A percentile compares a stretch with the other conserved stretches of the same genome.
Evolutionary conservation across 2,888 invertebrate genomes (phyloP).

Genomic region (Morpho deidamia): DNA sequence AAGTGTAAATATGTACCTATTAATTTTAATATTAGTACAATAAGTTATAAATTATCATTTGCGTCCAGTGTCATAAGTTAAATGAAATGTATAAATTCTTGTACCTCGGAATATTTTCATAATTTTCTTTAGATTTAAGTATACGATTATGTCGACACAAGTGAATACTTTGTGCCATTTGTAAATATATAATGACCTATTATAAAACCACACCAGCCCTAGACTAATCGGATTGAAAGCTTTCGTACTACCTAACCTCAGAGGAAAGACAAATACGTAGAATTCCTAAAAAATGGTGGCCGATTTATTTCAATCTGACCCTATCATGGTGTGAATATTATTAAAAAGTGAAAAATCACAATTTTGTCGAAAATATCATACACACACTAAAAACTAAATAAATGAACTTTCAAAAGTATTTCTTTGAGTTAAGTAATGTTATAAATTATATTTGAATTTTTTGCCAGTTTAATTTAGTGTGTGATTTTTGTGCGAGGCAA

Average conservation of each 20-base stretch:
- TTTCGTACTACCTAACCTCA: background rate
- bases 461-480: no score
- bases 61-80: slow-evolving; percentile 66
- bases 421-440: no score
- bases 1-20: slow-evolving; percentile 69
- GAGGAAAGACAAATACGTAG: no score
- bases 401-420: no score
- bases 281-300: no score
- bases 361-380: no score
- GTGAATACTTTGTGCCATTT: slow-evolving; percentile 70
- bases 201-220: slow-evolving; percentile 9
- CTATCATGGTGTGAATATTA: no score
- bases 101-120: slow-evolving; percentile 16
- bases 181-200: slow-evolving; percentile 29
- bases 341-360: no score
- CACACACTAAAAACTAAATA: no score
- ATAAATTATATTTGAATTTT: no score
- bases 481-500: no score
- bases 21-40: slow-evolving; percentile 24
- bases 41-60: slow-evolving; percentile 34
- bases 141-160: slow-evolving; percentile 47
- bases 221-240: background rate
- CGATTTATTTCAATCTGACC: no score
- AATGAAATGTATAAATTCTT: slow-evolving; percentile 18
- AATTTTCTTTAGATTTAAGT: slow-evolving; percentile 16